These are phyloP conservation scores for Liparis tanakae DNA, from an alignment of 2,797 vertebrate genomes.

Conservation along the genomic window DNA sequence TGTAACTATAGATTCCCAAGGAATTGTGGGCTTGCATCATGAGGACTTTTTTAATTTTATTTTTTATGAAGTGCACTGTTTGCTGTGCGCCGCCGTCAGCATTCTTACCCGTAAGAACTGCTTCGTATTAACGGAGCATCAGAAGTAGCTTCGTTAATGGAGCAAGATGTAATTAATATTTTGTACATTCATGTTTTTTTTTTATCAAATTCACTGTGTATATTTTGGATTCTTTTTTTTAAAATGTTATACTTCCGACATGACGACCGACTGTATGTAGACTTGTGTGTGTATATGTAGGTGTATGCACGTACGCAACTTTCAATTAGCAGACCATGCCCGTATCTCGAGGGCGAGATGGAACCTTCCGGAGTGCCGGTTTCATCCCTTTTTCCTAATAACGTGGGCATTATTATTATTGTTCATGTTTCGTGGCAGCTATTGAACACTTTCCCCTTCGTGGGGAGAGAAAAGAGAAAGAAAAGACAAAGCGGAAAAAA, in stretches of 20 bases:
- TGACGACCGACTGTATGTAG: constrained; percentile 83
- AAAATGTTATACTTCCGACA: constrained; percentile 60
- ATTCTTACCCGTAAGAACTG: constrained; percentile 77
- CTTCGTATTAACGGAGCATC: constrained; percentile 98
- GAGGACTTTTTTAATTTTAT: constrained; percentile 72
- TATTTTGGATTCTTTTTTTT: constrained; percentile 80
- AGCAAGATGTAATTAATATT: constrained; percentile 90
- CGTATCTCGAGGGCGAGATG: constrained; percentile 75
- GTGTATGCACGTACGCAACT: constrained; percentile 78
- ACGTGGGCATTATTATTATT: constrained; percentile 89
- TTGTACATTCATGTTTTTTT: constrained; percentile 80
- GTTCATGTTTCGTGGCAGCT: constrained; percentile 94
- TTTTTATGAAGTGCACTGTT: constrained; percentile 89
- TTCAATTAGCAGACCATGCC: constrained; percentile 76
- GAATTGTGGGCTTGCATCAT: constrained; percentile 83
- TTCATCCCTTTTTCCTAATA: constrained; percentile 84
- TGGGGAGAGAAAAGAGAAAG: constrained; percentile 14
- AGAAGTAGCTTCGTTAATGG: constrained; percentile 95
- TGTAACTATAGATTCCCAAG: constrained; percentile 86
- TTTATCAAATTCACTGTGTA: constrained; percentile 83
- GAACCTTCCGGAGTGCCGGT: constrained; percentile 65
- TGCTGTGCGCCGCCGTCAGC: constrained; percentile 88
- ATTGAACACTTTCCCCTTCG: constrained; percentile 80
- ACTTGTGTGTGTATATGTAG: constrained; percentile 80
- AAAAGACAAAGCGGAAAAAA: constrained; percentile 84